Conservation (phyloP, 1,140 invertebrate genomes). For the Lucilia sericata region DNA sequence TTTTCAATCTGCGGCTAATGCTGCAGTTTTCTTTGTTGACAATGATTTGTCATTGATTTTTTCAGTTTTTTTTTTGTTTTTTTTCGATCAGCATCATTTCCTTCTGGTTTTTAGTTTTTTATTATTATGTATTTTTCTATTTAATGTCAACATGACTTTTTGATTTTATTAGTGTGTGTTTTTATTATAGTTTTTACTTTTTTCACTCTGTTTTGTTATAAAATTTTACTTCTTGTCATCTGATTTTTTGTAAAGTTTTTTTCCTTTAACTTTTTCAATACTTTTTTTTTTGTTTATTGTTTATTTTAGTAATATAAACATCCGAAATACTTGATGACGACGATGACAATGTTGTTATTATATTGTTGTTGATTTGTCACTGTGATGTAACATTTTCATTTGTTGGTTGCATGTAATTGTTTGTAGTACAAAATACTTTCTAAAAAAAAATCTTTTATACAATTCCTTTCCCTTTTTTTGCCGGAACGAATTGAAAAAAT, state of each 20-base stretch:
- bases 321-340: not conserved
- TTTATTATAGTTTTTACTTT: not conserved
- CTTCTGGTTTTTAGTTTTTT: not conserved
- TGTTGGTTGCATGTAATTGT: no score
- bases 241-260: not conserved
- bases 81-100: not conserved
- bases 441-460: no score
- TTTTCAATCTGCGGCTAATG: not conserved
- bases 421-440: no score
- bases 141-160: not conserved
- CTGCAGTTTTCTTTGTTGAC: not conserved
- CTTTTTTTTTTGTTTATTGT: not conserved
- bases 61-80: not conserved
- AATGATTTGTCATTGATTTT: not conserved
- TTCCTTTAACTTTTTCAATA: no score
- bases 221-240: slow-evolving; percentile 1
- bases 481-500: no score
- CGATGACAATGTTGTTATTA: no score
- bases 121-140: not conserved
- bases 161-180: not conserved
- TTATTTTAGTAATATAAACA: not conserved
- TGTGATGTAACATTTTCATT: no score
- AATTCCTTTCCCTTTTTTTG: no score
- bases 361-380: no score
- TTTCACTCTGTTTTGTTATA: not conserved